Percentiles rank a stretch among this genome's conserved stretches.
Evolutionary conservation across 2,888 invertebrate species (phyloP).

Genomic region (Protophormia terraenovae): DNA sequence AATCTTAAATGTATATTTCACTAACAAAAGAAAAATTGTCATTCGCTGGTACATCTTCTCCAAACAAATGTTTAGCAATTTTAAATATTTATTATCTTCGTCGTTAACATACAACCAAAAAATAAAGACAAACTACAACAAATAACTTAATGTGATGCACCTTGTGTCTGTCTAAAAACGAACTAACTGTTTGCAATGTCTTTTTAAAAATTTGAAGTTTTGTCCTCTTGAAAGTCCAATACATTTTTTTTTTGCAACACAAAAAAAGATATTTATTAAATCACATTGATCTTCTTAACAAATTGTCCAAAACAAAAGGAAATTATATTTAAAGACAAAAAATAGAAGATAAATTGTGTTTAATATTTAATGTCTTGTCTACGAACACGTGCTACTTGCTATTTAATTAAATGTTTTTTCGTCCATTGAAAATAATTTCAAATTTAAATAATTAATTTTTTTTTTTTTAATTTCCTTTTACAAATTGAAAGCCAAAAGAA

Average conservation of each 20-base stretch:
- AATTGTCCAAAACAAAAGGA: slow-evolving; percentile 16
- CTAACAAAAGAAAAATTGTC: too few relatives aligned
- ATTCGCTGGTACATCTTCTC: background rate
- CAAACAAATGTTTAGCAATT: slow-evolving; percentile 44
- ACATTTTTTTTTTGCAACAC: slow-evolving; percentile 24
- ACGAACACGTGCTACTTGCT: slow-evolving; percentile 60
- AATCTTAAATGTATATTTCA: background rate
- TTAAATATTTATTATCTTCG: slow-evolving; percentile 42
- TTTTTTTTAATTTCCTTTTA: background rate
- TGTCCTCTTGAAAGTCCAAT: slow-evolving; percentile 17
- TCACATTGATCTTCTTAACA: slow-evolving; percentile 64
- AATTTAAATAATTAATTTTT: background rate
- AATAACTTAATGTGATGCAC: slow-evolving; percentile 37
- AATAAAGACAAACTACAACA: slow-evolving; percentile 16
- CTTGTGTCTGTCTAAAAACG: slow-evolving; percentile 7
- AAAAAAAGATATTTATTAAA: slow-evolving; percentile 5
- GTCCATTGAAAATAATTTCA: background rate
- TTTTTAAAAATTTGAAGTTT: slow-evolving; percentile 13
- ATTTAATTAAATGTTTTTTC: background rate
- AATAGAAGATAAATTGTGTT: slow-evolving; percentile 64
- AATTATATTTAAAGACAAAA: slow-evolving; percentile 2
- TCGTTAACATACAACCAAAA: too few relatives aligned
- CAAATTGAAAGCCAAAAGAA: background rate
- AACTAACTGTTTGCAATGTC: background rate
- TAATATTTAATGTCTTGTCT: background rate